phyloP scores from a whole-genome alignment of 1,140 invertebrate species.

The Whitmania pigra region DNA sequence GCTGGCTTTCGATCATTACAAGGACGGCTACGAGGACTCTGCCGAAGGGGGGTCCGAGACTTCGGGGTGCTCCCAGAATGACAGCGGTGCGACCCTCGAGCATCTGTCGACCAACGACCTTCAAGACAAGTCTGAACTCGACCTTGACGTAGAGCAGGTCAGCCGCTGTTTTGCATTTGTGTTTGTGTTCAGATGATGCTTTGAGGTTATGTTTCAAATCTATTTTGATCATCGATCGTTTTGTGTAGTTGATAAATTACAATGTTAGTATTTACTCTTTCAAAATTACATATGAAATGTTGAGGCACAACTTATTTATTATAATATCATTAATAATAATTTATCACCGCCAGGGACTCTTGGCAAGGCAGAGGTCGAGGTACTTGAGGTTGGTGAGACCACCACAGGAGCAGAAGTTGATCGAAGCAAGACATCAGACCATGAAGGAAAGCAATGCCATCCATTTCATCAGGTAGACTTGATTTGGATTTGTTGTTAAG shows the following conservation, averaged over 20 bases:
- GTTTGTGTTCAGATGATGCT: no score
- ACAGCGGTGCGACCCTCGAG: neutral
- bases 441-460: constrained; percentile 38
- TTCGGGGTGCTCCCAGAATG: neutral
- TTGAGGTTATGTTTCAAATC: no score
- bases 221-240: no score
- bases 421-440: constrained; percentile 36
- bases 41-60: constrained; percentile 18
- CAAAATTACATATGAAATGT: no score
- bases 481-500: neutral
- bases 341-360: constrained; percentile 31
- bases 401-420: constrained; percentile 39
- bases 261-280: no score
- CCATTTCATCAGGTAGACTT: constrained; percentile 32
- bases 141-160: neutral
- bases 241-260: no score
- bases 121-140: neutral
- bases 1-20: constrained; percentile 32
- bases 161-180: no score
- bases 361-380: constrained; percentile 38
- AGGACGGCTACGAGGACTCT: constrained; percentile 26
- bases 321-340: neutral
- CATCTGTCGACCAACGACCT: neutral
- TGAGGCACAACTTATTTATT: no score
- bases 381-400: constrained; percentile 40